Conservation (phyloP, 2,797 vertebrate genomes). For the Onychomys arenicola region DNA sequence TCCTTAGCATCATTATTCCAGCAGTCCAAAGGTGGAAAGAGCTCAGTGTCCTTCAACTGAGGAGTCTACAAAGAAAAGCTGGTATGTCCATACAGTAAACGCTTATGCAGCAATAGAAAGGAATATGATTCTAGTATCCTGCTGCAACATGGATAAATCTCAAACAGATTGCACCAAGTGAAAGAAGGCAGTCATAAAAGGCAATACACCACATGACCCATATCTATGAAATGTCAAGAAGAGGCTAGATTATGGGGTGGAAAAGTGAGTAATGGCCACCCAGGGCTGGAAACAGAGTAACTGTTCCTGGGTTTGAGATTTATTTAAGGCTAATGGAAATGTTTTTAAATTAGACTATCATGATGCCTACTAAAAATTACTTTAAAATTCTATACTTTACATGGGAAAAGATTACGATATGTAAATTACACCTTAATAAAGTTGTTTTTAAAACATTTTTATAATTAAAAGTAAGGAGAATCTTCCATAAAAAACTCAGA, state of each 20-base stretch:
- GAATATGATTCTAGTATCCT: neutral
- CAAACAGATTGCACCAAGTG: neutral
- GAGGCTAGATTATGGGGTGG: neutral
- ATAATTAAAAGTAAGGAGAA: slow-evolving; percentile 46
- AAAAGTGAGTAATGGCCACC: neutral
- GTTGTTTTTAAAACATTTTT: slow-evolving; percentile 26
- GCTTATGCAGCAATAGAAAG: neutral
- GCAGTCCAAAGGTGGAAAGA: neutral
- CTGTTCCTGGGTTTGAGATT: neutral
- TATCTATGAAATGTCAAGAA: neutral
- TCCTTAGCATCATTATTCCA: neutral
- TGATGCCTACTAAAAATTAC: neutral
- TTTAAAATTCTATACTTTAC: neutral
- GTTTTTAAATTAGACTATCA: neutral
- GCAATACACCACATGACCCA: fast-evolving
- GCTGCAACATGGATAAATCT: neutral
- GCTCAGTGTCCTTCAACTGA: neutral
- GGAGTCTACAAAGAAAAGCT: neutral
- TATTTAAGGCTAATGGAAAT: neutral
- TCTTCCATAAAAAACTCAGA: slow-evolving; percentile 23
- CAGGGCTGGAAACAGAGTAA: neutral
- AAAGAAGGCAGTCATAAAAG: neutral
- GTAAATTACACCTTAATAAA: slow-evolving; percentile 59
- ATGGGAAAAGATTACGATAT: neutral
- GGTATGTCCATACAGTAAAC: fast-evolving